phyloP scores from a whole-genome alignment of 1,140 invertebrate genomes.

The Heliothis subflexa region DNA sequence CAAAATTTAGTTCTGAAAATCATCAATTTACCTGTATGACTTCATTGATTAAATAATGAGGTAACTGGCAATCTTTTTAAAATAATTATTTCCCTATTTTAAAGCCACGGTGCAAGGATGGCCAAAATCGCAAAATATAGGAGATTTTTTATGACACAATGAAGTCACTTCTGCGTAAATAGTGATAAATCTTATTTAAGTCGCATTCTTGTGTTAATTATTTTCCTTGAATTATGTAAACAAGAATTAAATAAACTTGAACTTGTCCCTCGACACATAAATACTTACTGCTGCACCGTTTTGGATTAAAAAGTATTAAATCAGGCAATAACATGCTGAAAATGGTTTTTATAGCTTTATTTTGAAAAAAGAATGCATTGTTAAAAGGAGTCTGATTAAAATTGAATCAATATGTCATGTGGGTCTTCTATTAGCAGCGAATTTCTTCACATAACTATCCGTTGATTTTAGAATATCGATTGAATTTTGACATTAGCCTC shows the following conservation, averaged over 20 bases:
- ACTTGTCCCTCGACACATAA: neutral
- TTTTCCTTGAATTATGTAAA: constrained; percentile 14
- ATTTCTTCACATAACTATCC: too few relatives aligned
- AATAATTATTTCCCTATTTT: neutral
- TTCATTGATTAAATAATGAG: neutral
- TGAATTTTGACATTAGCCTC: too few relatives aligned
- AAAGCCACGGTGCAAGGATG: neutral
- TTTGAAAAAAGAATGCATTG: too few relatives aligned
- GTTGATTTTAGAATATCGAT: too few relatives aligned
- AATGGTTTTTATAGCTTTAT: too few relatives aligned
- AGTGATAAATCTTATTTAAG: neutral
- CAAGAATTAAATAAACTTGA: neutral
- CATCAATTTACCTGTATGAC: neutral
- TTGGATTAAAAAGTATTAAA: too few relatives aligned
- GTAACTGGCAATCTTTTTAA: neutral
- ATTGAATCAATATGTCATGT: too few relatives aligned
- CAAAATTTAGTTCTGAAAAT: too few relatives aligned
- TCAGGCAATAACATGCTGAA: too few relatives aligned
- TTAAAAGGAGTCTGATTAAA: too few relatives aligned
- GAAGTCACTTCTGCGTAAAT: too few relatives aligned
- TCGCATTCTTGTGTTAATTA: neutral
- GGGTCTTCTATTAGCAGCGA: too few relatives aligned
- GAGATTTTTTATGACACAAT: neutral
- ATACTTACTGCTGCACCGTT: neutral
- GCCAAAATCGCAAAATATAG: neutral